Evolutionary conservation across 2,888 invertebrate species (phyloP), one percentile per base, ranked within the genome.

Genomic region (Drosophila melanosoma): DNA sequence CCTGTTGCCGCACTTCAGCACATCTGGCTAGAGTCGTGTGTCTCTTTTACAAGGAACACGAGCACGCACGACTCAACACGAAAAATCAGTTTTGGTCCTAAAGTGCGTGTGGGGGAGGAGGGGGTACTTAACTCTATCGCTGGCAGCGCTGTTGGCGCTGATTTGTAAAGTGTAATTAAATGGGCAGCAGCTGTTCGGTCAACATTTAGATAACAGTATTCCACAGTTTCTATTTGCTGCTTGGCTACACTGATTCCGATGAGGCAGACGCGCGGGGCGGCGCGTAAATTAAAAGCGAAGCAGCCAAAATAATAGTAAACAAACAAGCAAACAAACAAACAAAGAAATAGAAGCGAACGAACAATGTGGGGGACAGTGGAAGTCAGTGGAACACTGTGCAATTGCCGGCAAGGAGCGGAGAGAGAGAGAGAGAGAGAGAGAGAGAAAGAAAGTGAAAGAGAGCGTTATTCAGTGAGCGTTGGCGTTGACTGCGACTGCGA

Each of bases 201-300:
- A 54, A 53, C 53, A 53, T 33, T 53, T 53, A 49, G 15, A 49
- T 26, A 26, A 26, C 49, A 49, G 26, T 17, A 10, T 26, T 26
- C 17, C 26, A 49, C 26, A 71, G 85, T 76, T 85, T 88, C 73
- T 86, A 85, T 88, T 88, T 85, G 87, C 81, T 81, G 88, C 88
- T 88, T 83, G 81, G 81, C 76, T 84, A 85, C 85, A 62, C 68
- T 69, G 57, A 35, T 52, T 45, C 45, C 45, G 23, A 23, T 23
- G 23, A 45, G 38, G 8, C 17, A 17, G 45, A 23, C 45, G 45
- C 15, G 69, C 49, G 70, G 54, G 61, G 52, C 66, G 62, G 38
- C 68, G 73, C 74, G 80, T 75, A 83, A 84, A 88, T 84, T 74
- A 78, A 88, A 88, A 86, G 77, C 88, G 71, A 58, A 66, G 81